These are phyloP conservation scores for Chlamydotis undulata DNA, from an alignment of 2,113 vertebrate genomes.

Conservation along the genomic window DNA sequence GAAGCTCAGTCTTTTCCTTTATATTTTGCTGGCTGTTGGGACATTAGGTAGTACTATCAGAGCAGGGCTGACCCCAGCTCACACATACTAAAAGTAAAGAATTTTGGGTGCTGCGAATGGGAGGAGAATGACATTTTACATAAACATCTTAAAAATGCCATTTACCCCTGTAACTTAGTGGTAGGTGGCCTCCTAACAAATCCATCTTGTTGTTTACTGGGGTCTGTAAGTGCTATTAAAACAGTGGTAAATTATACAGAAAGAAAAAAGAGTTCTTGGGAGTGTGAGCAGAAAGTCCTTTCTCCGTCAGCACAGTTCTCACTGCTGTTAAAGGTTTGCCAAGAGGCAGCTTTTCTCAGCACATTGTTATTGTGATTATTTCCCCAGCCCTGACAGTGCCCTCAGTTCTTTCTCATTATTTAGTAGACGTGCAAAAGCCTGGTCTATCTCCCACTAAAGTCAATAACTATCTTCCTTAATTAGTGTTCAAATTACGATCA, in stretches of 20 bases:
- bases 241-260: background rate
- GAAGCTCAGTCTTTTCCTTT: background rate
- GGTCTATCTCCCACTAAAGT: slow-evolving; percentile 16
- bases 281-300: background rate
- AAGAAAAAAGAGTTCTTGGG: background rate
- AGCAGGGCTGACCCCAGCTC: background rate
- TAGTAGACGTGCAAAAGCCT: background rate
- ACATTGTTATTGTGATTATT: background rate
- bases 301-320: background rate
- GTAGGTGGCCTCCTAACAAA: background rate
- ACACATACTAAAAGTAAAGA: background rate
- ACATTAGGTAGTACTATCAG: background rate
- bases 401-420: background rate
- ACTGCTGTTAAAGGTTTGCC: background rate
- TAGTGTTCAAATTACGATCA: background rate
- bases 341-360: background rate
- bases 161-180: background rate
- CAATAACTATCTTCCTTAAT: slow-evolving; percentile 44
- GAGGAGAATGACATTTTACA: background rate
- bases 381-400: background rate
- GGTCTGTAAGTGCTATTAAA: background rate
- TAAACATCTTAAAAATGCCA: background rate
- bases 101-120: background rate
- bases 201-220: background rate
- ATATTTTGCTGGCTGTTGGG: background rate